phyloP scores from a whole-genome alignment of 2,888 invertebrate species.

The Rhagium mordax region DNA sequence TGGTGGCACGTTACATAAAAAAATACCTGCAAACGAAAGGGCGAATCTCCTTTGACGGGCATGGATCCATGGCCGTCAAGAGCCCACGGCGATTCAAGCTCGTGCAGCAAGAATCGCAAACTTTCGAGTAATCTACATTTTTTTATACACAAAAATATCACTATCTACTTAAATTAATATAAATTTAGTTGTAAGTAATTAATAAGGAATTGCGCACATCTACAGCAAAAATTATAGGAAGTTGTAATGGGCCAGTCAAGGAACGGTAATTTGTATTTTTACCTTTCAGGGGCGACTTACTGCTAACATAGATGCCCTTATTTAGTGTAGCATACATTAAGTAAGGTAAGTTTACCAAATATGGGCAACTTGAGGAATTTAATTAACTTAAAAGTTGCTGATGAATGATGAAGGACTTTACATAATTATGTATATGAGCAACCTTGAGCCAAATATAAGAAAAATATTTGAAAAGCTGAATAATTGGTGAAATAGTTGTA shows the following conservation, averaged over 20 bases:
- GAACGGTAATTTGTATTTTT: too few relatives aligned
- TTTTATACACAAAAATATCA: not conserved
- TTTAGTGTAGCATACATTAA: not conserved
- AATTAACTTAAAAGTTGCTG: too few relatives aligned
- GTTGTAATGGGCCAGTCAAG: not conserved
- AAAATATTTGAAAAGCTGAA: too few relatives aligned
- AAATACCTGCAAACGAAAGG: conserved; percentile 86
- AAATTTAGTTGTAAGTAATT: conserved; percentile 27
- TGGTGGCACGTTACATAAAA: conserved; percentile 88
- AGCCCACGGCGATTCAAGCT: conserved; percentile 90
- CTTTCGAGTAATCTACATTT: conserved; percentile 79
- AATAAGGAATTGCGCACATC: not conserved
- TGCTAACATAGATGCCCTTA: not conserved
- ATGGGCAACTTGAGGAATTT: too few relatives aligned
- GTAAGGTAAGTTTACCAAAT: not conserved
- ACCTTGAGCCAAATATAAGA: too few relatives aligned
- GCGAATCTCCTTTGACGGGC: conserved; percentile 78
- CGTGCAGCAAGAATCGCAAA: conserved; percentile 93
- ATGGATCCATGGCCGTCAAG: conserved; percentile 87
- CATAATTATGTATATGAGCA: too few relatives aligned
- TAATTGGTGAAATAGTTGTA: too few relatives aligned
- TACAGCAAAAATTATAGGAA: conserved; percentile 16
- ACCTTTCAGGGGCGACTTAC: too few relatives aligned
- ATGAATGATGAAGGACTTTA: too few relatives aligned
- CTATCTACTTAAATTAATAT: not conserved